phyloP scores from a whole-genome alignment of 2,113 vertebrate genomes.

The Embiotoca jacksoni region DNA sequence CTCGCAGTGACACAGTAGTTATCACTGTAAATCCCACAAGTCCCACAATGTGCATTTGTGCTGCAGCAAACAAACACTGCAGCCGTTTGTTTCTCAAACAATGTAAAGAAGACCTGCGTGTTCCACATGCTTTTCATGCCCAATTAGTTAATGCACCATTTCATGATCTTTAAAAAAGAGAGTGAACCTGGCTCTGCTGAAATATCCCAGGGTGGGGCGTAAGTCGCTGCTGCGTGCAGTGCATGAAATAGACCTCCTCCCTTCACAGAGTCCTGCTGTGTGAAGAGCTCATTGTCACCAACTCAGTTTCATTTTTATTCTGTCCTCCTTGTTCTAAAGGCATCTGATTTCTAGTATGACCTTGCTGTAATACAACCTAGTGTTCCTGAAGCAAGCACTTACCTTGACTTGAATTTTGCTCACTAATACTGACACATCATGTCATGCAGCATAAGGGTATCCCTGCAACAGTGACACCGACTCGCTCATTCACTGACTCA shows the following conservation, averaged over 20 bases:
- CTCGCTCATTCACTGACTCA: constrained; percentile 69
- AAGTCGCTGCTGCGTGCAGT: constrained; percentile 14
- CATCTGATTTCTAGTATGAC: constrained; percentile 46
- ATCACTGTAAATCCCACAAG: constrained; percentile 36
- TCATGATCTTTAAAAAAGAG: not conserved
- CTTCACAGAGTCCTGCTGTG: constrained; percentile 1
- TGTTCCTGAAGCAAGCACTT: constrained; percentile 43
- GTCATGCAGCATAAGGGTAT: constrained; percentile 57
- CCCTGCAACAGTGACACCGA: constrained; percentile 67
- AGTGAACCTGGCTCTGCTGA: not conserved
- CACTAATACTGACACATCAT: constrained; percentile 38
- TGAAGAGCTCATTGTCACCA: constrained; percentile 1
- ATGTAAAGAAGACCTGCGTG: not conserved
- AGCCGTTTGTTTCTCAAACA: not conserved
- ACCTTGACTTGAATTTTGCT: constrained; percentile 68
- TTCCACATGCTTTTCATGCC: not conserved
- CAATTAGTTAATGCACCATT: not conserved
- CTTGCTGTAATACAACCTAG: constrained; percentile 47
- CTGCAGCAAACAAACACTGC: constrained; percentile 30
- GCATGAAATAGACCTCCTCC: not conserved
- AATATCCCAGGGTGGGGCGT: not conserved
- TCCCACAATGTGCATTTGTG: constrained; percentile 27
- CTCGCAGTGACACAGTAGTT: constrained; percentile 37
- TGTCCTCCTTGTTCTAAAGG: not conserved
- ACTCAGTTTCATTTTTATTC: constrained; percentile 18